Conservation (phyloP, 2,797 vertebrate species). For the Tiaroga cobitis region DNA sequence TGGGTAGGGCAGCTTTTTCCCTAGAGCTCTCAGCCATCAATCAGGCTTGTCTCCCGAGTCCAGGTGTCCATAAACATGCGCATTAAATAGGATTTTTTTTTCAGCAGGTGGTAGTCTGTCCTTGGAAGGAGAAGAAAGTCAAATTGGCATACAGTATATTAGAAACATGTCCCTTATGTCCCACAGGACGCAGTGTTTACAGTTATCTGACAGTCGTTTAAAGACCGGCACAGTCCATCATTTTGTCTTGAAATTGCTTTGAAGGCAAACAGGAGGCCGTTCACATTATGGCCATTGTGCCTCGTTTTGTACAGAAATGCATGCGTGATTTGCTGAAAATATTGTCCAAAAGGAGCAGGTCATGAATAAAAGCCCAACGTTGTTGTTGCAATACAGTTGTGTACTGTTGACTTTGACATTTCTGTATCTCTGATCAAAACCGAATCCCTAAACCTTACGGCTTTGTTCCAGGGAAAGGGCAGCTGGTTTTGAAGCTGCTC, state of each 20-base stretch:
- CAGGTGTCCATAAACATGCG: conserved; percentile 74
- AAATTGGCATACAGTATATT: conserved; percentile 76
- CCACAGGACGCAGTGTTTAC: conserved; percentile 69
- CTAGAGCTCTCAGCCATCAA: conserved; percentile 67
- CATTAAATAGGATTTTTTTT: conserved; percentile 72
- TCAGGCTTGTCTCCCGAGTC: conserved; percentile 63
- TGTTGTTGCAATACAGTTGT: not conserved
- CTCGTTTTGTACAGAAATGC: not conserved
- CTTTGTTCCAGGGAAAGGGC: conserved; percentile 51
- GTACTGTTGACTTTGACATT: conserved; percentile 41
- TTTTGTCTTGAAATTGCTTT: conserved; percentile 63
- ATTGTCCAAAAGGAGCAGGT: not conserved
- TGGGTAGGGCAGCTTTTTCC: conserved; percentile 69
- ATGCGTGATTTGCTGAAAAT: conserved; percentile 5
- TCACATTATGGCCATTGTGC: conserved; percentile 22
- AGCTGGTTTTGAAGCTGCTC: conserved; percentile 58
- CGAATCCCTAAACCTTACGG: conserved; percentile 49
- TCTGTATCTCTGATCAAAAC: conserved; percentile 36
- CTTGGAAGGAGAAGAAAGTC: conserved; percentile 69
- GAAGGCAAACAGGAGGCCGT: conserved; percentile 19
- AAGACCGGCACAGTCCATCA: conserved; percentile 61
- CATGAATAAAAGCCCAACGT: not conserved
- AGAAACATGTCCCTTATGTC: conserved; percentile 68
- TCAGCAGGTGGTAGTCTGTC: conserved; percentile 78
- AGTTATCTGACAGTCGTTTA: conserved; percentile 73